A percentile compares a stretch with the other conserved stretches of the same genome.
These are phyloP conservation scores for Rhinogobio ventralis DNA, from an alignment of 2,797 vertebrate species.

Conservation along the genomic window DNA sequence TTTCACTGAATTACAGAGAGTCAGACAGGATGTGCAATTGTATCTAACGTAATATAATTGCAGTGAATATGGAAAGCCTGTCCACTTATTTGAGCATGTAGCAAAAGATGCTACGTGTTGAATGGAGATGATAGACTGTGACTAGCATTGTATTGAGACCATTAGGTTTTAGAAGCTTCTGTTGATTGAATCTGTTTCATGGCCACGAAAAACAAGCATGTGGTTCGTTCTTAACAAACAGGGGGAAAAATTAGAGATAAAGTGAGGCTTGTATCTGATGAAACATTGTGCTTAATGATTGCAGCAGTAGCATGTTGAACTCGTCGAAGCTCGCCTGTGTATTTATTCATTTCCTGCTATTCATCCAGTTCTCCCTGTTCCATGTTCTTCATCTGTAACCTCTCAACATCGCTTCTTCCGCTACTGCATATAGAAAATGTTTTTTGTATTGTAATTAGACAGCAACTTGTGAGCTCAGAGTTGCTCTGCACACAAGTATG, in stretches of 20 bases:
- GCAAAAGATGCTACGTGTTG: conserved; percentile 30
- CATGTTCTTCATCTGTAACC: conserved; percentile 39
- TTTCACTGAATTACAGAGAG: conserved; percentile 44
- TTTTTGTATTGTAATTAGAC: conserved; percentile 50
- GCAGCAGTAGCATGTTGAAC: not conserved
- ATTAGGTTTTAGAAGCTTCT: conserved; percentile 47
- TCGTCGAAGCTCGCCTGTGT: not conserved
- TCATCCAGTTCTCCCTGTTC: not conserved
- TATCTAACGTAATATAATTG: conserved; percentile 46
- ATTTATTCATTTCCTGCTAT: conserved; percentile 23
- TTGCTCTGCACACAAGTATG: conserved; percentile 42
- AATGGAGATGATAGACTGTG: conserved; percentile 52
- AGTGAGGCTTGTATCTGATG: conserved; percentile 12
- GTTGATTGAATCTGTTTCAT: conserved; percentile 22
- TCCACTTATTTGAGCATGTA: conserved; percentile 44
- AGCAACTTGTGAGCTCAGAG: conserved; percentile 43
- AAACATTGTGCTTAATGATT: not conserved
- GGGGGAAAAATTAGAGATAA: not conserved
- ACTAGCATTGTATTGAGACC: conserved; percentile 41
- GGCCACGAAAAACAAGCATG: conserved; percentile 41
- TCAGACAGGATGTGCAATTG: conserved; percentile 8
- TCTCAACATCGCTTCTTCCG: not conserved
- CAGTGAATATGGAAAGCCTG: conserved; percentile 42
- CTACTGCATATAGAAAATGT: conserved; percentile 18
- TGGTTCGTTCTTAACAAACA: conserved; percentile 3